Evolutionary conservation across 2,113 vertebrate genomes (phyloP), one percentile per base, ranked within the genome.

Genomic region (Porphyrio hochstetteri): DNA sequence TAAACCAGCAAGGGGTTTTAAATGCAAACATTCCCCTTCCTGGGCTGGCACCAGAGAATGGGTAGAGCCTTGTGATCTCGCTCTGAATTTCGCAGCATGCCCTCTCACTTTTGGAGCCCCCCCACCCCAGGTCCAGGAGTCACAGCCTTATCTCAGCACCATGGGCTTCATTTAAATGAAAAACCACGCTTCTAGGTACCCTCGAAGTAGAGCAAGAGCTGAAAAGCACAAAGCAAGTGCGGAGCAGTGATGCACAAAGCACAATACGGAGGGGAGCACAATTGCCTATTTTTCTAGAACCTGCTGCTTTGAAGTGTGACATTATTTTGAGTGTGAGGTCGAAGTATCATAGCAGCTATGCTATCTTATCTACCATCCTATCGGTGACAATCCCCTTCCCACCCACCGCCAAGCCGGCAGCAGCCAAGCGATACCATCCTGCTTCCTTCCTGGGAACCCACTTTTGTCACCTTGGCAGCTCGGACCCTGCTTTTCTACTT

Each of bases 381-480:
- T 64, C 80, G 27, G 53, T 0, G 5, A 80, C 91, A 88, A 44
- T 40, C 60, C 71, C 79, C 72, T 69, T 90, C 35, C 72, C 91
- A 78, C 72, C 72, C 91, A 78, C 48, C 5, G 0, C 44, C 0
- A 4, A 3, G 60, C 81, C 38, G 13, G 1, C 67, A 64, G 57
- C 16, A 8, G 65, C 70, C 67, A 17, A 88, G 56, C 4, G 42
- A 90, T n/a, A 74, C 35, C 2, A 1, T 60, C 69, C 93, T 83
- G 56, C 88, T 95, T 90, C 93, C 95, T 94, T 67, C 85, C 90
- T 70, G 88, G 93, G 85, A 88, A 23, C 82, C 46, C n/a, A 9
- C 50, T 69, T n/a, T 2, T 70, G 57, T 12, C 60, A 36, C 69
- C 44, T n/a, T 31, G 20, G n/a, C 48, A 38, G 55, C 23, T 70